Evolutionary conservation across 1,140 invertebrate genomes (phyloP).

Genomic region (Macrobrachium nipponense): DNA sequence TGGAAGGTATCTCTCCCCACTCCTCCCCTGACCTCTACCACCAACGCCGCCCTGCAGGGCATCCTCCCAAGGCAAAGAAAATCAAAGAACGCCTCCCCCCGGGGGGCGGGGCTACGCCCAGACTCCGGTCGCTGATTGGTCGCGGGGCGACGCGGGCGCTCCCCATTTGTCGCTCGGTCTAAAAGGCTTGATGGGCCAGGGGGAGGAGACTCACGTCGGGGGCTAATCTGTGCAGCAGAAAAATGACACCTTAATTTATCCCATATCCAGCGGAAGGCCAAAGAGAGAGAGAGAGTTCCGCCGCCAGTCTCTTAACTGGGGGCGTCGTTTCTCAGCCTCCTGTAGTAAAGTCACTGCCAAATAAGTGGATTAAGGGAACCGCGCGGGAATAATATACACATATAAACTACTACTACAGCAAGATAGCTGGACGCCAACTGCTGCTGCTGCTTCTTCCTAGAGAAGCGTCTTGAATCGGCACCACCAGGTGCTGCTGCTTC

Average conservation of each 20-base stretch:
- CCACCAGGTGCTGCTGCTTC: background rate
- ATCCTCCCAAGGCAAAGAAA: conserved; percentile 10
- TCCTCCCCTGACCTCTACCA: no score
- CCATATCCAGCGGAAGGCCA: conserved; percentile 37
- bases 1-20: conserved; percentile 1
- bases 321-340: no score
- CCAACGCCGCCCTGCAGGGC: no score
- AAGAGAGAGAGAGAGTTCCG: conserved; percentile 7
- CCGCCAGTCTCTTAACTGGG: no score
- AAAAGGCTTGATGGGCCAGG: background rate
- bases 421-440: no score
- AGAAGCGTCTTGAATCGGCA: no score
- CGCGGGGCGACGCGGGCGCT: background rate
- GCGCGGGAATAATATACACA: no score
- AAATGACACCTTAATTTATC: conserved; percentile 50
- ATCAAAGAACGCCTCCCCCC: conserved; percentile 30
- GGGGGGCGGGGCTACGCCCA: conserved; percentile 8
- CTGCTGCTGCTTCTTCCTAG: no score
- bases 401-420: no score
- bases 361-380: no score
- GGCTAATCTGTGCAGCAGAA: conserved; percentile 50
- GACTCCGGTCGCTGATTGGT: conserved; percentile 16
- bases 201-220: conserved; percentile 10
- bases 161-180: background rate
- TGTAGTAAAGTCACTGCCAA: no score